phyloP scores from a whole-genome alignment of 1,140 invertebrate species.

The Drosophila sturtevanti region DNA sequence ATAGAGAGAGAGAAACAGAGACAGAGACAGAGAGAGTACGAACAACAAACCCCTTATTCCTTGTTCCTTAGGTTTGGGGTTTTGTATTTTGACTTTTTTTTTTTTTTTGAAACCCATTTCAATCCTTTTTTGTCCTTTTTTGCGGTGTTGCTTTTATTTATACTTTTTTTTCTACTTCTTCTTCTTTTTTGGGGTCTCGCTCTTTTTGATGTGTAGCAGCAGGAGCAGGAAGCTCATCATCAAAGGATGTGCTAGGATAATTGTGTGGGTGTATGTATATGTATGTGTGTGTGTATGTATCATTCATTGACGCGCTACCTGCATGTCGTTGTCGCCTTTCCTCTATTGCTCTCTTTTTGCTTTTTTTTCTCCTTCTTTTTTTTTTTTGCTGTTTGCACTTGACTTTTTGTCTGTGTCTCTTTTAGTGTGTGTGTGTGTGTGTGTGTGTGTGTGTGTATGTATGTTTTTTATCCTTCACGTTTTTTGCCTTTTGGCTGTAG shows the following conservation, averaged over 20 bases:
- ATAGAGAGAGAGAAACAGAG: not conserved
- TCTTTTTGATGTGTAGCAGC: not conserved
- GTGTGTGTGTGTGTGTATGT: conserved; percentile 25
- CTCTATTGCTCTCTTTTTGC: conserved; percentile 25
- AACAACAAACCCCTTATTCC: conserved; percentile 36
- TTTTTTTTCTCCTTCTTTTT: conserved; percentile 28
- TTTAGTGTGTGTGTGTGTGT: conserved; percentile 33
- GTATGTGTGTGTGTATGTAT: conserved; percentile 17
- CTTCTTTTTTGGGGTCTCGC: conserved; percentile 71
- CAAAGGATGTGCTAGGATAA: conserved; percentile 71
- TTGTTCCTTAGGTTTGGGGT: conserved; percentile 63
- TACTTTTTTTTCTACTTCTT: conserved; percentile 77
- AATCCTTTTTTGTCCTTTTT: conserved; percentile 45
- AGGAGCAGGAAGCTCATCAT: conserved; percentile 72
- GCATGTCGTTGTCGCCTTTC: conserved; percentile 43
- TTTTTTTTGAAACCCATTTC: conserved; percentile 58
- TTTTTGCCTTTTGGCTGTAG: conserved; percentile 52
- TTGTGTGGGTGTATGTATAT: conserved; percentile 51
- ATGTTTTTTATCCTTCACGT: conserved; percentile 5
- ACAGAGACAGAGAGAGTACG: not conserved
- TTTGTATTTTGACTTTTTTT: no score
- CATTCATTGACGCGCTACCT: conserved; percentile 48
- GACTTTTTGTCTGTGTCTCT: conserved; percentile 50
- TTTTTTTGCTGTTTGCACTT: conserved; percentile 50
- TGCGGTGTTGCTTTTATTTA: conserved; percentile 29